A percentile compares a stretch with the other conserved stretches of the same genome.
Conservation (phyloP, 2,797 vertebrate genomes). For the Muscicapa comitata region DNA sequence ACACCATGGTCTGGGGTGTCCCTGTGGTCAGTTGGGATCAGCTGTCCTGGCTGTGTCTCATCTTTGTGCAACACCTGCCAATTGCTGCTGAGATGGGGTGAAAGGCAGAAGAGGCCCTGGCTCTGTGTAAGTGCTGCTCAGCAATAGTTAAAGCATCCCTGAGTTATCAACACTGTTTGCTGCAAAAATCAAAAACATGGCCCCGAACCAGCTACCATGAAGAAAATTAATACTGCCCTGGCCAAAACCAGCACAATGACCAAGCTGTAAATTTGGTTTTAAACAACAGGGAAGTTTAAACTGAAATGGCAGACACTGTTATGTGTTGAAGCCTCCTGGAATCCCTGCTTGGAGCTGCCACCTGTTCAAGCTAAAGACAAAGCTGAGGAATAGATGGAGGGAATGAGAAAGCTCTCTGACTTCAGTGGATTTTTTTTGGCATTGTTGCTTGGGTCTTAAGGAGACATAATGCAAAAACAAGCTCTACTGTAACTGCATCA, state of each 20-base stretch:
- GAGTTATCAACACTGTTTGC: not conserved
- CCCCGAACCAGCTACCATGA: not conserved
- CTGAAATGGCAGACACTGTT: not conserved
- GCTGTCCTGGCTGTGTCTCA: not conserved
- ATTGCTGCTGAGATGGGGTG: not conserved
- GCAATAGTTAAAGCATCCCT: not conserved
- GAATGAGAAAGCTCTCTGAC: not conserved
- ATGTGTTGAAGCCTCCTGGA: not conserved
- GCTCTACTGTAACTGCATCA: not conserved
- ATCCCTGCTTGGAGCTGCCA: not conserved
- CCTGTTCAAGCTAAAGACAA: not conserved
- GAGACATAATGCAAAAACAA: not conserved
- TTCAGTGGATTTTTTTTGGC: not conserved
- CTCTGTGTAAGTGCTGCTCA: not conserved
- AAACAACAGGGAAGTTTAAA: not conserved
- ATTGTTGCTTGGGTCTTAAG: not conserved
- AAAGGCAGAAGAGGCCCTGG: not conserved
- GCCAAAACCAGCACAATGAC: not conserved
- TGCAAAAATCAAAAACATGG: not conserved
- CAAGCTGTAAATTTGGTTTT: not conserved
- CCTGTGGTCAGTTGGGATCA: not conserved
- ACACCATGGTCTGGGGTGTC: not conserved
- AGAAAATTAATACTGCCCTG: rapidly evolving
- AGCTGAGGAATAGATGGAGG: not conserved
- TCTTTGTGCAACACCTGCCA: rapidly evolving